Evolutionary conservation across 2,113 vertebrate genomes (phyloP).

Genomic region (Ceuthmochares aereus): DNA sequence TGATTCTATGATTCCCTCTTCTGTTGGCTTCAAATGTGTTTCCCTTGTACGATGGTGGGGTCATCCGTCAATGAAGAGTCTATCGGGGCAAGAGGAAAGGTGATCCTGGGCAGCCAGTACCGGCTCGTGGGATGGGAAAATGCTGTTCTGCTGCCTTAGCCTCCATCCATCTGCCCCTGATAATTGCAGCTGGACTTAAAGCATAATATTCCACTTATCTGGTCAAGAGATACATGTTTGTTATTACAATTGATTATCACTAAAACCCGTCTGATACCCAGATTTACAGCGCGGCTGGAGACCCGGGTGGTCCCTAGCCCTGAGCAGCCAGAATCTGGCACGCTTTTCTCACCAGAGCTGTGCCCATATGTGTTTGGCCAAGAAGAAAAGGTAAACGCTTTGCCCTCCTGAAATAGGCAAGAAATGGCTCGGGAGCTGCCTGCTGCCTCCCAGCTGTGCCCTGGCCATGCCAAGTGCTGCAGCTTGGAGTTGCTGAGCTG

Average conservation of each 20-base stretch:
- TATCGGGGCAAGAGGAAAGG: fast-evolving
- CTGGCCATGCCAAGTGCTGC: background rate
- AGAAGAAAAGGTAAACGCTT: background rate
- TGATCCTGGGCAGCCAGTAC: background rate
- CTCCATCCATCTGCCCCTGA: constrained; percentile 44
- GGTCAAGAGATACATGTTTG: background rate
- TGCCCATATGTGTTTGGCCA: background rate
- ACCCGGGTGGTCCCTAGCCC: background rate
- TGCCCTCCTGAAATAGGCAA: fast-evolving
- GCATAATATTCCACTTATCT: constrained; percentile 32
- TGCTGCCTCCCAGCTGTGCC: background rate
- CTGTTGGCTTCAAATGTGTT: fast-evolving
- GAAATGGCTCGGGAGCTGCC: background rate
- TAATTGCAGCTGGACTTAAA: constrained; percentile 21
- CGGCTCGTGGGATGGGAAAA: background rate
- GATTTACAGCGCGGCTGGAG: constrained; percentile 28
- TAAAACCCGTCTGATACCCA: constrained; percentile 62
- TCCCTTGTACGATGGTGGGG: background rate
- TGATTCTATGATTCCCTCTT: too few species aligned
- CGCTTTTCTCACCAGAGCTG: background rate
- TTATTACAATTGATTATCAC: constrained; percentile 42
- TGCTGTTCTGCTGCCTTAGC: background rate
- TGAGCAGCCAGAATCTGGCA: background rate
- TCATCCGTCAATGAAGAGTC: fast-evolving
- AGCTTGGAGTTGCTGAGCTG: background rate